phyloP scores from a whole-genome alignment of 2,888 invertebrate genomes.

The Napeogenes inachia region DNA sequence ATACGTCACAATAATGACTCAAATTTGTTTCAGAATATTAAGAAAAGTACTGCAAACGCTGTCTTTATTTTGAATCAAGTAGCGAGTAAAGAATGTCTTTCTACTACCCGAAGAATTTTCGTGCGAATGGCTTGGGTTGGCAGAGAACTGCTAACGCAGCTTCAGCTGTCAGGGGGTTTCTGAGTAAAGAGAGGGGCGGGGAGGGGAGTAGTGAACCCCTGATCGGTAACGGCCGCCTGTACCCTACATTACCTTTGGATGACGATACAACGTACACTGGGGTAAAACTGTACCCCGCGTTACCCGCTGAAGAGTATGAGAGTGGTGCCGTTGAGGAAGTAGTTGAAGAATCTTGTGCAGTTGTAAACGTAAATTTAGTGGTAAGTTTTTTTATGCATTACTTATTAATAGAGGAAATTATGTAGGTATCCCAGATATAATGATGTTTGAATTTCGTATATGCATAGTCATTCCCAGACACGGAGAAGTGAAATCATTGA shows the following conservation, averaged over 20 bases:
- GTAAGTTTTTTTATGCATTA: slow-evolving; percentile 46
- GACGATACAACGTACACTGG: slow-evolving; percentile 58
- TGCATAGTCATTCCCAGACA: slow-evolving; percentile 5
- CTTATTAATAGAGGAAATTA: neutral
- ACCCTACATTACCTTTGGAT: slow-evolving; percentile 58
- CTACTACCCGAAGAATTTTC: slow-evolving; percentile 70
- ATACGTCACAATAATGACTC: slow-evolving; percentile 9
- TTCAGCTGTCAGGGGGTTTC: slow-evolving; percentile 58
- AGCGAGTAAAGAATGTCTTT: slow-evolving; percentile 35
- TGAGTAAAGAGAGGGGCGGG: slow-evolving; percentile 58
- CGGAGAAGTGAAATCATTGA: slow-evolving; percentile 21
- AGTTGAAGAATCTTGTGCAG: slow-evolving; percentile 62
- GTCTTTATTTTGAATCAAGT: slow-evolving; percentile 21
- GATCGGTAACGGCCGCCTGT: slow-evolving; percentile 53
- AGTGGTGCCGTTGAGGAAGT: slow-evolving; percentile 67
- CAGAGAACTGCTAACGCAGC: slow-evolving; percentile 54
- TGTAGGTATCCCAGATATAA: too few relatives aligned
- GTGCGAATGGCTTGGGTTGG: slow-evolving; percentile 72
- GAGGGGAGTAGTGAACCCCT: slow-evolving; percentile 45
- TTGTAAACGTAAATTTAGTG: slow-evolving; percentile 63
- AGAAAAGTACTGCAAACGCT: slow-evolving; percentile 26
- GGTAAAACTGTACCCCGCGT: slow-evolving; percentile 60
- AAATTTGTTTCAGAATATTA: slow-evolving; percentile 28
- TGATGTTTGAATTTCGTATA: neutral
- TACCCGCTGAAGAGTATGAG: slow-evolving; percentile 69